Conservation (phyloP, 30 jellyfish, hydroid and myxozoan species). For the Nemopilema nomurai region DNA sequence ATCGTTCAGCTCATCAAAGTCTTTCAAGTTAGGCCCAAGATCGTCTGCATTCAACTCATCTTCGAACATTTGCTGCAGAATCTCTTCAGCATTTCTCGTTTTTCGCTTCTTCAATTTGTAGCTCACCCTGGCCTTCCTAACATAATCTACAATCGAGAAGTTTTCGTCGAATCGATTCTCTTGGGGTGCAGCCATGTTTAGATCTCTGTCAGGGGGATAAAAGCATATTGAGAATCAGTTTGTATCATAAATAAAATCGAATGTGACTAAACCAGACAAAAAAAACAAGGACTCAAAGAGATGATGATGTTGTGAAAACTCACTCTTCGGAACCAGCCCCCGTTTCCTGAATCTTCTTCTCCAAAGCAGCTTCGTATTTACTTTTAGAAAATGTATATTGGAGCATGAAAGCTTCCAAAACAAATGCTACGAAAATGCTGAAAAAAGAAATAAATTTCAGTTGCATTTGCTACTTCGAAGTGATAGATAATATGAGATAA, state of each 20-base stretch:
- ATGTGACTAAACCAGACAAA: too few relatives aligned
- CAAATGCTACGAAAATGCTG: constrained; percentile 96
- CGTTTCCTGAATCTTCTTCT: constrained; percentile 80
- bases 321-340: constrained; percentile 83
- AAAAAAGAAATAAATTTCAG: not conserved
- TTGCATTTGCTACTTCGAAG: not conserved
- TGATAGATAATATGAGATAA: too few relatives aligned
- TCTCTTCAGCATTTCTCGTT: constrained; percentile 91
- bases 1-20: constrained; percentile 81
- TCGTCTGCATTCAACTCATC: constrained; percentile 95
- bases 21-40: constrained; percentile 78
- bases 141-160: constrained; percentile 72
- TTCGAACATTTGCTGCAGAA: constrained; percentile 97
- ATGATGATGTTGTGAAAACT: too few relatives aligned
- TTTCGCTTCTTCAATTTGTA: constrained; percentile 72
- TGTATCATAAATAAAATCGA: not conserved
- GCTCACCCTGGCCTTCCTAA: constrained; percentile 69
- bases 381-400: constrained; percentile 93
- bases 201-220: constrained; percentile 2
- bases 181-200: not conserved
- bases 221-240: too few relatives aligned
- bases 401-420: constrained; percentile 98
- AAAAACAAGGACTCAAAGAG: too few relatives aligned
- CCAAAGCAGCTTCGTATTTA: constrained; percentile 85
- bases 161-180: constrained; percentile 75